These are phyloP conservation scores for Drosophila subsilvestris DNA, from an alignment of 2,888 invertebrate genomes.

Conservation along the genomic window DNA sequence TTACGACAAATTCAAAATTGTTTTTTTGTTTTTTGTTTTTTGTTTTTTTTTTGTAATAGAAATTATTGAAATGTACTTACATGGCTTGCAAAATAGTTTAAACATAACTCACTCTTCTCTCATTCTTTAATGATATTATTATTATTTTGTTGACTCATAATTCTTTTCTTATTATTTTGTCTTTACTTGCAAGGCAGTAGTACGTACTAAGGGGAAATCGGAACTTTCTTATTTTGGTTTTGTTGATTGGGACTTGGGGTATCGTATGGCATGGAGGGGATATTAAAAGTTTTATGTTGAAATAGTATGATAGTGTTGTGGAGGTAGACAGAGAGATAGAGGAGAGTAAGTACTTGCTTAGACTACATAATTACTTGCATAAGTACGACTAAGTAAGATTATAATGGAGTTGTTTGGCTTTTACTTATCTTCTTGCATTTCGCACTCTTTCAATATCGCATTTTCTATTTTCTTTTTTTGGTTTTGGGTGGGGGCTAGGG, in stretches of 20 bases:
- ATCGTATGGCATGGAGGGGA: slow-evolving; percentile 39
- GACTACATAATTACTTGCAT: slow-evolving; percentile 77
- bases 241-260: slow-evolving; percentile 6
- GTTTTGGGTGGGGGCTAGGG: background rate
- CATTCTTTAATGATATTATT: slow-evolving; percentile 26
- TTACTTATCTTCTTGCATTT: slow-evolving; percentile 72
- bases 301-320: slow-evolving; percentile 18
- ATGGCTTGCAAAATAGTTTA: slow-evolving; percentile 73
- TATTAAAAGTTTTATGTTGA: background rate
- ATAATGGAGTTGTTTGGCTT: slow-evolving; percentile 68
- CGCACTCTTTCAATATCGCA: slow-evolving; percentile 35
- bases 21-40: slow-evolving; percentile 53
- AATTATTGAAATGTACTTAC: slow-evolving; percentile 82
- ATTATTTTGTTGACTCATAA: slow-evolving; percentile 8
- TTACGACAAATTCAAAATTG: slow-evolving; percentile 83
- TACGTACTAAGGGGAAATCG: slow-evolving; percentile 60
- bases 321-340: slow-evolving; percentile 33
- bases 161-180: slow-evolving; percentile 36
- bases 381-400: slow-evolving; percentile 68
- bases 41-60: slow-evolving; percentile 67
- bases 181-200: slow-evolving; percentile 76
- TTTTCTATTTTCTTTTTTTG: slow-evolving; percentile 35
- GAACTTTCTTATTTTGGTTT: slow-evolving; percentile 43
- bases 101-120: slow-evolving; percentile 51
- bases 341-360: slow-evolving; percentile 68